Evolutionary conservation across 2,888 invertebrate species (phyloP), one percentile per base, ranked within the genome.

Genomic region (Odontocolon sp.): DNA sequence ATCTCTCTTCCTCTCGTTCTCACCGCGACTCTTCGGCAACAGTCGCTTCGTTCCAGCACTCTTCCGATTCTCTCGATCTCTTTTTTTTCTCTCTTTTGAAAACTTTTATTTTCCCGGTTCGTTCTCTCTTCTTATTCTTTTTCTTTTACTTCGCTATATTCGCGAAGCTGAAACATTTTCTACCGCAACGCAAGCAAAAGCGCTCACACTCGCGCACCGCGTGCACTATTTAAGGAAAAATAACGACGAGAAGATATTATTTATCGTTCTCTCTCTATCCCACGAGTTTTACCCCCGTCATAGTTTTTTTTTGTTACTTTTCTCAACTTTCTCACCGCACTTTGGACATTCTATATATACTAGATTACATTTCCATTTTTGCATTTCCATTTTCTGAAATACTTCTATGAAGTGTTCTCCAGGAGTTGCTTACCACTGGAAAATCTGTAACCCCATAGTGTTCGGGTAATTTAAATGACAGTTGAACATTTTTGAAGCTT

Each of bases 161-260:
- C n/a, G n/a, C n/a, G n/a, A n/a, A 8, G 67, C 71, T 77, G 56
- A 77, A 77, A 72, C 71, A 77, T 77, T 77, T 77, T 72, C 77
- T 38, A 72, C 67, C 72, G 50, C 77, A 67, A 68, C 67, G 50
- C 57, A 63, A 63, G 67, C 70, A 50, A 68, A 50, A 61, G 56
- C 74, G n/a, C 73, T 50, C 47, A 36, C 63, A 11, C 77, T 59
- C 64, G 36, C 64, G 52, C 45, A 28, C 67, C 23, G 56, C 57
- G 9, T 52, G 26, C 70, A 72, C 79, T 80, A 79, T 83, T 83
- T 82, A 81, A 84, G 80, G 79, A 79, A 82, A 85, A 85, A 79
- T 83, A 81, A 85, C 81, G 81, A 81, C 72, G 68, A 64, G 61
- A 76, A 69, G 74, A 71, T 81, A 80, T 80, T 81, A n/a, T 81